Conservation (phyloP, 2,888 invertebrate genomes). For the Isoperla grammatica region DNA sequence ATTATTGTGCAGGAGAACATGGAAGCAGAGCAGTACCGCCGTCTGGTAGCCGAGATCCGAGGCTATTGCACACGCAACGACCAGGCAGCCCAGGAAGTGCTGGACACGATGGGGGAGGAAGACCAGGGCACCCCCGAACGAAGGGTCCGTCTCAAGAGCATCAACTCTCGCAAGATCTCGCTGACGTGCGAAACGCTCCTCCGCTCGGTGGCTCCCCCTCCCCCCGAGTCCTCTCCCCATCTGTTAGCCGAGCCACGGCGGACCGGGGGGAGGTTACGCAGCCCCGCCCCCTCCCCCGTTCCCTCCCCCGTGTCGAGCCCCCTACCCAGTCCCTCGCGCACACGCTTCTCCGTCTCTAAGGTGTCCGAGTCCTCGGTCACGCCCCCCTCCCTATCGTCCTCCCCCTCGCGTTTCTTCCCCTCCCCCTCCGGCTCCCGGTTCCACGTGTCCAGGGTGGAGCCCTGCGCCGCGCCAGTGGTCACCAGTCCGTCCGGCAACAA, state of each 20-base stretch:
- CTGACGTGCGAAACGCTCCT: conserved; percentile 60
- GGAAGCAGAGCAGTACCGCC: conserved; percentile 40
- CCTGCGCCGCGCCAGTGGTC: conserved; percentile 32
- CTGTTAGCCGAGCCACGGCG: conserved; percentile 42
- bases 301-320: conserved; percentile 63
- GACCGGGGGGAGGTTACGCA: conserved; percentile 54
- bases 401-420: conserved; percentile 27
- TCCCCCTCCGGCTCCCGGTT: conserved; percentile 36
- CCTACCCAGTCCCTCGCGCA: conserved; percentile 50
- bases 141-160: conserved; percentile 38
- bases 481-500: conserved; percentile 32
- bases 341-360: conserved; percentile 38
- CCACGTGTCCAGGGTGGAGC: conserved; percentile 42
- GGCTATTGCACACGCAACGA: conserved; percentile 54
- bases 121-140: conserved; percentile 33
- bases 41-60: conserved; percentile 52
- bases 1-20: conserved; percentile 34
- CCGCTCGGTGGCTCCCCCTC: conserved; percentile 30
- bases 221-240: conserved; percentile 34
- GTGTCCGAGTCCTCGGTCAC: conserved; percentile 9
- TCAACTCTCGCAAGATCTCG: conserved; percentile 59
- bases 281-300: conserved; percentile 59
- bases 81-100: conserved; percentile 28
- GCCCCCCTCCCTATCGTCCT: conserved; percentile 24
- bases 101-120: conserved; percentile 27